These are phyloP conservation scores for Morpho deidamia DNA, from an alignment of 2,888 invertebrate genomes.

Conservation along the genomic window DNA sequence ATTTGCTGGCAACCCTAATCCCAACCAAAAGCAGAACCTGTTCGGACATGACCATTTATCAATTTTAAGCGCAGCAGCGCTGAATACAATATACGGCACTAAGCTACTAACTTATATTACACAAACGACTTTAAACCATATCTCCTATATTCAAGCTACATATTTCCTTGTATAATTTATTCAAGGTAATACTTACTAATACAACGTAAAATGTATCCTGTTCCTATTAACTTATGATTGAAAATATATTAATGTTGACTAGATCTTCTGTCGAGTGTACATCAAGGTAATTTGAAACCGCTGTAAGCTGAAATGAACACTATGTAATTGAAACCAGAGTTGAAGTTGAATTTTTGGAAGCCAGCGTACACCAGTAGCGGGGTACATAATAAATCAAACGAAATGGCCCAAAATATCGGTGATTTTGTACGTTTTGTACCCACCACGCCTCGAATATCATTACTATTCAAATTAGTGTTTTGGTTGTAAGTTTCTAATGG, in stretches of 20 bases:
- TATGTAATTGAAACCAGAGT: neutral
- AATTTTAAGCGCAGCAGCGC: conserved; percentile 20
- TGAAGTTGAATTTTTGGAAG: neutral
- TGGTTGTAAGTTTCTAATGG: conserved; percentile 13
- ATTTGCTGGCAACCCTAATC: conserved; percentile 1
- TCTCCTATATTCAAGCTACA: neutral
- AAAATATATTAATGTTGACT: too few species aligned
- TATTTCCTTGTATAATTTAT: neutral
- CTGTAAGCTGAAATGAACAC: neutral
- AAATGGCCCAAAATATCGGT: conserved; percentile 54
- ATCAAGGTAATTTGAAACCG: too few species aligned
- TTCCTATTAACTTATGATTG: too few species aligned
- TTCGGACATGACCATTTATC: conserved; percentile 20
- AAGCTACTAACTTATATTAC: neutral
- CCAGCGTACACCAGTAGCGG: conserved; percentile 26
- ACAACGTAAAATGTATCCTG: too few species aligned
- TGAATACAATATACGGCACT: conserved; percentile 6
- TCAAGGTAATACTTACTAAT: neutral
- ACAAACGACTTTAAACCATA: neutral
- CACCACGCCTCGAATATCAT: conserved; percentile 23
- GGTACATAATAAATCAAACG: conserved; percentile 50
- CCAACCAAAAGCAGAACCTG: conserved; percentile 14
- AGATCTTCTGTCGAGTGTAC: too few species aligned
- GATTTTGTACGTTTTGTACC: conserved; percentile 33
- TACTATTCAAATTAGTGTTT: conserved; percentile 18